A percentile compares a stretch with the other conserved stretches of the same genome.
Evolutionary conservation across 2,797 vertebrate species (phyloP).

Genomic region (Sphenodon punctatus): DNA sequence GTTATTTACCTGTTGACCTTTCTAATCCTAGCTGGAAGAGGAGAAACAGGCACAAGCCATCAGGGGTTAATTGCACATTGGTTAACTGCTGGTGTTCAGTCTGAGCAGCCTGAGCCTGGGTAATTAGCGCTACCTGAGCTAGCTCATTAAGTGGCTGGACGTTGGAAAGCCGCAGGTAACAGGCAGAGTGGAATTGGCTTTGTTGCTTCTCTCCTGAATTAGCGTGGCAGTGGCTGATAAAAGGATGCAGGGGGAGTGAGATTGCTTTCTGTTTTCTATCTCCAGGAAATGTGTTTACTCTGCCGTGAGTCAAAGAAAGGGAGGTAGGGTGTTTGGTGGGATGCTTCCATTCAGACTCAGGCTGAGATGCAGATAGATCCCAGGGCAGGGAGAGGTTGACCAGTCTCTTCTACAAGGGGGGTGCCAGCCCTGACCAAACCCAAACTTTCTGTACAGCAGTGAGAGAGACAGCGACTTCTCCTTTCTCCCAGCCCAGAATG

Average conservation of each 20-base stretch:
- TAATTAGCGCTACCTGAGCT: constrained; percentile 57
- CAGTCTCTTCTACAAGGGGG: no score
- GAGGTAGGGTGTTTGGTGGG: background rate
- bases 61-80: constrained; percentile 52
- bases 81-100: constrained; percentile 49
- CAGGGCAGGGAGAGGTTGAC: accelerated
- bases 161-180: constrained; percentile 14
- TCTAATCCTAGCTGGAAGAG: background rate
- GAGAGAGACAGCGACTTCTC: background rate
- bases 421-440: no score
- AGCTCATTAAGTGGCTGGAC: constrained; percentile 37
- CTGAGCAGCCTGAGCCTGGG: background rate
- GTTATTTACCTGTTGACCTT: constrained; percentile 13
- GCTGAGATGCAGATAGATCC: background rate
- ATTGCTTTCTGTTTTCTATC: background rate
- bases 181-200: constrained; percentile 11
- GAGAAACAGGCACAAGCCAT: background rate
- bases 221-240: background rate
- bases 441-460: no score
- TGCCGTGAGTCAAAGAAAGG: background rate
- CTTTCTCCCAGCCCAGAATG: background rate
- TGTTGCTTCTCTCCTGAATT: constrained; percentile 1
- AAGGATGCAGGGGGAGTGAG: background rate
- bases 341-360: background rate
- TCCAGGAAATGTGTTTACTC: background rate